Base-by-base conservation (phyloP, 2,113 vertebrate species). In the zebrafish (Danio rerio) region DNA sequence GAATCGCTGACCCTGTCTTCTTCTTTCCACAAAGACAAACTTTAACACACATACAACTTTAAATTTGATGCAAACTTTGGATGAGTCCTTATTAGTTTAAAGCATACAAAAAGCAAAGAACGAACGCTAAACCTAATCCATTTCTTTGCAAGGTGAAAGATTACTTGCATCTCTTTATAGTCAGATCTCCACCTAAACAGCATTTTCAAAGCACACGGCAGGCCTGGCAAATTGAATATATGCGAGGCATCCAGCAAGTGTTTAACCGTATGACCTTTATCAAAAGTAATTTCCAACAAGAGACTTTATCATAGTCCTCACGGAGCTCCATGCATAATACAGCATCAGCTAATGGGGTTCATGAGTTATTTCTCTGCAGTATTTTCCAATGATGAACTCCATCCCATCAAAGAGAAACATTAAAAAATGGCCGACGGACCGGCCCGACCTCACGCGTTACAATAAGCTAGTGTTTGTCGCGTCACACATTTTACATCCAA, bases 191-290 rank as follows among this genome's bases (percentile, higher is more conserved):
- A n/a, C n/a, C n/a, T n/a, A 58, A 18, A 15, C 65, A 7, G 61
- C 40, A 8, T 18, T 71, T 62, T 9, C 13, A 9, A 63, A 10
- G 7, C 42, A 70, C n/a, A 50, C 50, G 15, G 6, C 13, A 62
- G 43, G 16, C n/a, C n/a, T 40, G 65, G 73, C 15, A 85, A 82
- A 87, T 81, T 83, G 80, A 86, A 88, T 75, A 43, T 78, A 66
- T 80, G 40, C 31, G n/a, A n/a, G 18, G 85, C 86, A 84, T 86
- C 80, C 72, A 78, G 78, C 61, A 80, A 86, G 77, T 83, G 83
- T 91, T 92, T 90, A 89, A 90, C 88, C 85, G 49, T 31, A 76
- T 89, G 88, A 89, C 90, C 88, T 92, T 92, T 88, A 87, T 89
- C 89, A 86, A 85, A 88, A 87, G 85, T 86, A 81, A 88, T 90